A percentile compares a stretch with the other conserved stretches of the same genome.
Evolutionary conservation across 2,797 vertebrate species (phyloP).

Genomic region (Miichthys miiuy): DNA sequence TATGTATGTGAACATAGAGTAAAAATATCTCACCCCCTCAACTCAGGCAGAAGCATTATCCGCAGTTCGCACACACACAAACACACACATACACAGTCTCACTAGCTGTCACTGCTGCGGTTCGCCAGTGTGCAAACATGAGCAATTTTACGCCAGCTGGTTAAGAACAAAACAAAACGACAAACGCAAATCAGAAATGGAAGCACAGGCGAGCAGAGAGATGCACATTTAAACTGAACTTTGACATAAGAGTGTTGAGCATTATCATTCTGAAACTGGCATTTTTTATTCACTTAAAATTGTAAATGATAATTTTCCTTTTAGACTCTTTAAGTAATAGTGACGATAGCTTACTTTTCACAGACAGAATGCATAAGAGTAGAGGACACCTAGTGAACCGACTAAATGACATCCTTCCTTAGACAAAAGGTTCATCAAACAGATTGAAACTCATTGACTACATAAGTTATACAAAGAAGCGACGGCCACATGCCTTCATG

Average conservation of each 20-base stretch:
- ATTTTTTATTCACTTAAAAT: slow-evolving; percentile 6
- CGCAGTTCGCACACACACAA: slow-evolving; percentile 35
- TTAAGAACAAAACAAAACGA: slow-evolving; percentile 54
- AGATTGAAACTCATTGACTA: not conserved
- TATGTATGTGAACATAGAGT: slow-evolving; percentile 53
- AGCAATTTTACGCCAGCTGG: slow-evolving; percentile 65
- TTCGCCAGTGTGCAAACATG: slow-evolving; percentile 60
- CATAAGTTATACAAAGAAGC: slow-evolving; percentile 10
- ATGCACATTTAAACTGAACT: slow-evolving; percentile 19
- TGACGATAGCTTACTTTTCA: not conserved
- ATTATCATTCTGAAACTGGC: not conserved
- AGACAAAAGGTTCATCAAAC: not conserved
- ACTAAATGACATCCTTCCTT: not conserved
- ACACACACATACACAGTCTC: slow-evolving; percentile 30
- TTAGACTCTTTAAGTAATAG: not conserved
- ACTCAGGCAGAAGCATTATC: slow-evolving; percentile 68
- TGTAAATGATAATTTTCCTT: not conserved
- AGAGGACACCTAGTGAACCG: not conserved
- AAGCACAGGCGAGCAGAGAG: slow-evolving; percentile 15
- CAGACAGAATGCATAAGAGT: not conserved
- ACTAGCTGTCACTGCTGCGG: slow-evolving; percentile 40
- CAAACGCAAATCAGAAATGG: slow-evolving; percentile 28
- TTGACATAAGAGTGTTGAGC: not conserved
- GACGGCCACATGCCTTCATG: slow-evolving; percentile 4
- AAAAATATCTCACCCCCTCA: slow-evolving; percentile 77